Percentiles rank a stretch among this genome's conserved stretches.
Evolutionary conservation across 2,113 vertebrate species (phyloP).

Genomic region (Solea senegalensis): DNA sequence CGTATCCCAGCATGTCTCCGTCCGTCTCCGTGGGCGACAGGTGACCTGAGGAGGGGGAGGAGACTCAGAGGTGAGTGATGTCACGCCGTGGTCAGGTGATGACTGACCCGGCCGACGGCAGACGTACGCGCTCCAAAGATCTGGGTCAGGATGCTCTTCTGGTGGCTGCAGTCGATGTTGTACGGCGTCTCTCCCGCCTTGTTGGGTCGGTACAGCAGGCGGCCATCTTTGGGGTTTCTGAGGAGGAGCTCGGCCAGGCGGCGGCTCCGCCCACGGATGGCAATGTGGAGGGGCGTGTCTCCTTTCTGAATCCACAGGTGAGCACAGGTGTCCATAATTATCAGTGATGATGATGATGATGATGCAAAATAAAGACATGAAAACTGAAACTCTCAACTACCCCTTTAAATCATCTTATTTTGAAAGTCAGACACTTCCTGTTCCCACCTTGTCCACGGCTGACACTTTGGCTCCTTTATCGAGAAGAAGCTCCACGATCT

Average conservation of each 20-base stretch:
- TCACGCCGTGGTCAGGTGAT: not conserved
- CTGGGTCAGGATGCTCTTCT: slow-evolving; percentile 98
- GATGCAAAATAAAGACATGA: too few relatives aligned
- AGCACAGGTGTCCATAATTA: not conserved
- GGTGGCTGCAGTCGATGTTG: slow-evolving; percentile 98
- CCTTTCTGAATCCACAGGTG: slow-evolving; percentile 85
- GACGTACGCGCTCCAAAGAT: slow-evolving; percentile 96
- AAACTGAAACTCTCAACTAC: too few relatives aligned
- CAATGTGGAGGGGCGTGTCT: slow-evolving; percentile 96
- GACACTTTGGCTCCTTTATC: slow-evolving; percentile 98
- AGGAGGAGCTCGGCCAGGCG: slow-evolving; percentile 94
- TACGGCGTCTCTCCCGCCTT: slow-evolving; percentile 97
- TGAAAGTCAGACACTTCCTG: not conserved
- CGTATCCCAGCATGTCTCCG: slow-evolving; percentile 97
- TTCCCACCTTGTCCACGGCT: slow-evolving; percentile 89
- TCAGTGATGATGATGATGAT: too few relatives aligned
- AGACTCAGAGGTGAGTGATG: not conserved
- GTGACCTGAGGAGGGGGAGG: slow-evolving; percentile 83
- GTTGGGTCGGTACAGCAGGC: slow-evolving; percentile 95
- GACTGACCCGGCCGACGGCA: not conserved
- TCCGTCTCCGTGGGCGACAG: slow-evolving; percentile 95
- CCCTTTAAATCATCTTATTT: too few relatives aligned
- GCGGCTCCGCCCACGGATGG: slow-evolving; percentile 94
- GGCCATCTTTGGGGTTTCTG: slow-evolving; percentile 96
- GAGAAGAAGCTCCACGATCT: slow-evolving; percentile 95